Percentiles rank a stretch among this genome's conserved stretches.
These are phyloP conservation scores for Machimus atricapillus DNA, from an alignment of 2,888 invertebrate species.

Conservation along the genomic window DNA sequence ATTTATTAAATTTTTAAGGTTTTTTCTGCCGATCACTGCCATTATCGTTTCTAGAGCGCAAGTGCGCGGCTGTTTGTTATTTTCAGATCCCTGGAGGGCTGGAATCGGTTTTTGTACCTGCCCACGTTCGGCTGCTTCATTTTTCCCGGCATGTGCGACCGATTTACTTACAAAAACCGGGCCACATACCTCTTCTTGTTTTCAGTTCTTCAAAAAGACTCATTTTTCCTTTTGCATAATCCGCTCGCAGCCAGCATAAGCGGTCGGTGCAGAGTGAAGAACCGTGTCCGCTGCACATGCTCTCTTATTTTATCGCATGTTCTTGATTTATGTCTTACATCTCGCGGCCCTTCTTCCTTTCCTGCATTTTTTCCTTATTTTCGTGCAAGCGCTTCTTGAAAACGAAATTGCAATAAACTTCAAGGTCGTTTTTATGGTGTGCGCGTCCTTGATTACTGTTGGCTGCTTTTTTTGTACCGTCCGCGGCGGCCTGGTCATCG, in stretches of 20 bases:
- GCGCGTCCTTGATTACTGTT: slow-evolving; percentile 36
- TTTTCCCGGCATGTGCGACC: slow-evolving; percentile 12
- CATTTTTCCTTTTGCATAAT: not conserved
- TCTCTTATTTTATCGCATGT: slow-evolving; percentile 35
- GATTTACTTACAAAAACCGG: slow-evolving; percentile 31
- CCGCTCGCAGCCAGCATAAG: not conserved
- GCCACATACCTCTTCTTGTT: slow-evolving; percentile 12
- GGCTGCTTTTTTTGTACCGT: not conserved
- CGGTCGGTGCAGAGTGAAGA: not conserved
- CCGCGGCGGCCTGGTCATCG: not conserved
- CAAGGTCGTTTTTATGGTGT: slow-evolving; percentile 32
- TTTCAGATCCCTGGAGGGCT: not conserved
- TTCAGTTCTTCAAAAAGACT: not conserved
- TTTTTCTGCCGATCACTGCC: not conserved
- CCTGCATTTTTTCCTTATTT: not conserved
- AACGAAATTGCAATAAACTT: slow-evolving; percentile 33
- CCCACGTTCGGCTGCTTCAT: slow-evolving; percentile 12
- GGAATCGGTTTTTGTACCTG: not conserved
- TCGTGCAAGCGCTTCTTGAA: slow-evolving; percentile 22
- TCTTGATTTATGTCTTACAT: slow-evolving; percentile 33
- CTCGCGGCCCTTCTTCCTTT: not conserved
- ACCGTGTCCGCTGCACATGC: slow-evolving; percentile 23
- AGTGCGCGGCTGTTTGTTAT: slow-evolving; percentile 23
- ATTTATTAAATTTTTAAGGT: not conserved
- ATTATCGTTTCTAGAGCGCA: not conserved